Base-by-base conservation (phyloP, 2,888 invertebrate genomes). In the Ecliptopera silaceata region DNA sequence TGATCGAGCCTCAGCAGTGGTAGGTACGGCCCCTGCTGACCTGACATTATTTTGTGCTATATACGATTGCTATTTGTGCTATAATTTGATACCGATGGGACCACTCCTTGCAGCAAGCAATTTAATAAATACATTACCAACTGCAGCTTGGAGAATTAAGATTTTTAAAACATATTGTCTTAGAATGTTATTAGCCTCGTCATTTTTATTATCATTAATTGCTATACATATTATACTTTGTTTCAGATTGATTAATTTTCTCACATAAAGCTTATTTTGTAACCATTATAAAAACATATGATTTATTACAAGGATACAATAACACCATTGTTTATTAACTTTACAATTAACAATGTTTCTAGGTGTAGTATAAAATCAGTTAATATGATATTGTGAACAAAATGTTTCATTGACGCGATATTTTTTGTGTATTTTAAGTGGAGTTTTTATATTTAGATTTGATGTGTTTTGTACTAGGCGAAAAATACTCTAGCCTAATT, bases 21-120 rank as follows among this genome's bases (percentile, higher is more conserved):
- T 47, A 26, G 42, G 12, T 11, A 56, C 57, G 61, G 36, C 54
- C 60, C 48, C 50, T 59, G 59, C 56, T 62, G 59, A 63, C 62
- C 56, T 50, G 53, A 53, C 39, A 46, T 39, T 39, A 32, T 12
- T 32, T n/a, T 32, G 4, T 26, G 26, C 26, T 26, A 26, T 26
- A 26, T 26, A n/a, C n/a, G n/a, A n/a, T n/a, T n/a, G n/a, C n/a
- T n/a, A n/a, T n/a, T n/a, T 52, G 58, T 51, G 57, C 61, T 55
- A 65, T 66, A 44, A 65, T 65, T 72, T 65, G 68, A 59, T 74
- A 68, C 26, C 6, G 26, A 69, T 67, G 65, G 36, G 41, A 12
- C 6, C 26, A 8, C 26, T 26, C 6, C 8, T 1, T 26, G 1
- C 26, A 20, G 39, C 18, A 3, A 22, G 32, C 10, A 34, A 36